Base-by-base conservation (phyloP, 2,113 vertebrate species). In the Micromys minutus region DNA sequence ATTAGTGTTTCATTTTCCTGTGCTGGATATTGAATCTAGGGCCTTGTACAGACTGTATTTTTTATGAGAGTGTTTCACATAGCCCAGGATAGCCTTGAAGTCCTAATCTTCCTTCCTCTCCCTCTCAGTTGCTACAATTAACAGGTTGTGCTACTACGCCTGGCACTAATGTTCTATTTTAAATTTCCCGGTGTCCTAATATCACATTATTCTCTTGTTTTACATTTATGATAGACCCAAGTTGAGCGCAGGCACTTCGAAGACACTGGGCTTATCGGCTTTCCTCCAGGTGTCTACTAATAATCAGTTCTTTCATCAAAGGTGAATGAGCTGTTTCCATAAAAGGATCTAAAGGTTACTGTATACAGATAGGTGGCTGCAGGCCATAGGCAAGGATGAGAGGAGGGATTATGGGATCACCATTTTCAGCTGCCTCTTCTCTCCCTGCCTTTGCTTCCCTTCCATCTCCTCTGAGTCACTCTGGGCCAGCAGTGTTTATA, bases 261-360 rank as follows among this genome's bases (percentile, higher is more conserved):
- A 93, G 90, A 59, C 24, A 69, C 75, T 67, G 50, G 93, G 52
- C 6, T 77, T 39, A 67, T 34, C 63, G 26, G 77, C 36, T 84
- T 87, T 71, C 45, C 71, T 93, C 79, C 52, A 95, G 17, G 22
- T 94, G 29, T 87, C 93, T 67, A 77, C 55, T 81, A 87, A 80
- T 57, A 77, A 59, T n/a, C 50, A 42, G 61, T 36, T 93, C 50
- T 31, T 90, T 19, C 72, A 55, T 29, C 29, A 1, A 6, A 90
- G 47, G 31, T 76, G 50, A 90, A 85, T 39, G 67, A 29, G 50
- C 42, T 52, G 79, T 52, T 36, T 76, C 75, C 34, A 57, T 83
- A 69, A 26, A 83, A 85, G 50, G 55, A 75, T 57, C 22, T 57
- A 87, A 69, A 72, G n/a, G 80, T 84, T 10, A 72, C 15, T 67